A percentile compares a stretch with the other conserved stretches of the same genome.
phyloP scores from a whole-genome alignment of 2,797 vertebrate species.

The Erithacus rubecula region DNA sequence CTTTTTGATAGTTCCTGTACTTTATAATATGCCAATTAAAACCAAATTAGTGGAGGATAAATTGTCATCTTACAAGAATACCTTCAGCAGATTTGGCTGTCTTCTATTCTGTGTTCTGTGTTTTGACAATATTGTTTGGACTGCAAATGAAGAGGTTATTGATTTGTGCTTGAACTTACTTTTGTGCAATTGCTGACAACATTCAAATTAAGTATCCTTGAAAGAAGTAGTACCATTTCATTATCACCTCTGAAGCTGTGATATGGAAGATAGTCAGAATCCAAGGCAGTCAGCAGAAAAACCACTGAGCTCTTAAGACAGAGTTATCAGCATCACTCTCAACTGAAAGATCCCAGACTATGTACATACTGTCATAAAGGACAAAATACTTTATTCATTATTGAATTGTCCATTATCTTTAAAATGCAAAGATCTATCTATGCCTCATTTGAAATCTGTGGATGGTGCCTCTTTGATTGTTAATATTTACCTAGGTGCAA shows the following conservation, averaged over 20 bases:
- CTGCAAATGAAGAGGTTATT: not conserved
- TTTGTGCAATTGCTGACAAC: not conserved
- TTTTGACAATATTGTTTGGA: not conserved
- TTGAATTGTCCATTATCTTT: not conserved
- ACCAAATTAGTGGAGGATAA: not conserved
- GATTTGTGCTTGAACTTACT: not conserved
- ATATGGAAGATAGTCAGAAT: not conserved
- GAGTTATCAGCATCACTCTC: not conserved
- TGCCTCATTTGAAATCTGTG: not conserved
- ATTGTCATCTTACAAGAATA: not conserved
- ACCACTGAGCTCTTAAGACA: not conserved
- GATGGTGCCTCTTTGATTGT: not conserved
- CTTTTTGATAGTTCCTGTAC: not conserved
- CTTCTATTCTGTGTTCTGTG: not conserved
- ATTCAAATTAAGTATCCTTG: constrained; percentile 15
- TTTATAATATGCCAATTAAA: not conserved
- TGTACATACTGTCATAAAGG: not conserved
- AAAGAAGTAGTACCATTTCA: not conserved
- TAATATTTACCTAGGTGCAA: not conserved
- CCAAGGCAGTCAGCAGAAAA: not conserved
- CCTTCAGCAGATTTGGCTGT: not conserved
- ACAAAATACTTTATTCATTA: not conserved
- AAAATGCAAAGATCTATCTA: not conserved
- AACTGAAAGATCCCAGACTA: not conserved
- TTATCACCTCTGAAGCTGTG: constrained; percentile 12